Evolutionary conservation across 1,140 invertebrate genomes (phyloP).

Genomic region (Hydropsyche tenuis): DNA sequence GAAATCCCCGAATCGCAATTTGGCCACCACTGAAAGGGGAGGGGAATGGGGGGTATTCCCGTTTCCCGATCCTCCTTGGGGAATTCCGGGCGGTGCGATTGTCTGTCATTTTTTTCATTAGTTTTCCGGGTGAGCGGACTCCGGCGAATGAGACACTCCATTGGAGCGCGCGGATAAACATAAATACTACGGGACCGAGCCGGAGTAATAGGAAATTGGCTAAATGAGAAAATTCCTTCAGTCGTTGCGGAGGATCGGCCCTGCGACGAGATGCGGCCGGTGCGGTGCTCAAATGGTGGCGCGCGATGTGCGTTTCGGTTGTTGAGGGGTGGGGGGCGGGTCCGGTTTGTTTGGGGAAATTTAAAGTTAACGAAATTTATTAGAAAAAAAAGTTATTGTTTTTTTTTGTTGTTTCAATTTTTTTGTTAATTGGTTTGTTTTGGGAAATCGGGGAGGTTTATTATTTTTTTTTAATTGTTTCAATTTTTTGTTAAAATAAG

Average conservation of each 20-base stretch:
- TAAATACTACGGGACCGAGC: constrained; percentile 3
- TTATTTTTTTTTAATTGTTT: no score
- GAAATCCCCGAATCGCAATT: neutral
- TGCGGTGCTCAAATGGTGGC: no score
- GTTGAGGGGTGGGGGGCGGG: no score
- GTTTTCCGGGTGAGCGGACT: neutral
- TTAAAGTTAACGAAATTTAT: no score
- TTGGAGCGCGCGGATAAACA: neutral
- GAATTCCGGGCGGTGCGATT: neutral
- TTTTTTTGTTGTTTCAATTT: no score
- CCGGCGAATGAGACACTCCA: constrained; percentile 5
- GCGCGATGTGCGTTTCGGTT: no score
- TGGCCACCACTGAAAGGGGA: neutral
- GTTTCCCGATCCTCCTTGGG: neutral
- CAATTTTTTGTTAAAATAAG: no score
- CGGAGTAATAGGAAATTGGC: constrained; percentile 16
- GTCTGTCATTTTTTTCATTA: constrained; percentile 22
- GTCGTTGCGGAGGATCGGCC: neutral
- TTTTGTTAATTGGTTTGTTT: no score
- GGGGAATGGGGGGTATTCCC: neutral
- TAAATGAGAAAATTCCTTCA: constrained; percentile 26
- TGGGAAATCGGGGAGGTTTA: no score
- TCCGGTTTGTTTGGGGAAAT: no score
- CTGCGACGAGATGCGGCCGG: no score
- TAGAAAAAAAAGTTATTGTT: no score